Percentiles rank a stretch among this genome's conserved stretches.
phyloP scores from a whole-genome alignment of 2,888 invertebrate genomes.

The Heteropelma amictum region DNA sequence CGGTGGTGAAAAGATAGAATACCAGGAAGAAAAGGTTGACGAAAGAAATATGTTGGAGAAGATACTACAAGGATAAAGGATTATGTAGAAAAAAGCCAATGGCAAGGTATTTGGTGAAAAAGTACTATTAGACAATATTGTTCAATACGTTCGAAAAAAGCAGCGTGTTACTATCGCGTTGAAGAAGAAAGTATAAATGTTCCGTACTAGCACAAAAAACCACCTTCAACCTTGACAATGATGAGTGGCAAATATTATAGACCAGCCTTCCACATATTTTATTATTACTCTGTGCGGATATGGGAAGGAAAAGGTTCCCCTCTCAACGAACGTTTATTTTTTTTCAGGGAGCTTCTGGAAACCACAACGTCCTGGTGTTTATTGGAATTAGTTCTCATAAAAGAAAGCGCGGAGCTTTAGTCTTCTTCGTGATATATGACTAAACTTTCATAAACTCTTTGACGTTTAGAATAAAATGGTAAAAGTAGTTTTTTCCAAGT shows the following conservation, averaged over 20 bases:
- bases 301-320: conserved; percentile 52
- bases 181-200: conserved; percentile 12
- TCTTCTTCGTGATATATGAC: conserved; percentile 31
- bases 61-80: conserved; percentile 44
- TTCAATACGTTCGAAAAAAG: conserved; percentile 70
- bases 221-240: conserved; percentile 67
- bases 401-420: background rate
- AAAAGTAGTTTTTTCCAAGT: conserved; percentile 28
- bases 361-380: conserved; percentile 37
- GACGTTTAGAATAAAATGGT: conserved; percentile 11
- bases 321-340: conserved; percentile 38
- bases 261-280: conserved; percentile 70
- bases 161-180: conserved; percentile 49
- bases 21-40: too few species aligned
- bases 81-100: conserved; percentile 38
- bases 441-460: conserved; percentile 33
- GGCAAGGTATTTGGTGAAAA: conserved; percentile 47
- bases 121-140: conserved; percentile 70
- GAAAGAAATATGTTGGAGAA: conserved; percentile 18
- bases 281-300: conserved; percentile 65
- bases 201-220: conserved; percentile 2
- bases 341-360: conserved; percentile 30
- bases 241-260: conserved; percentile 67
- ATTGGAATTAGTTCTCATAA: too few species aligned
- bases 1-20: too few species aligned